Evolutionary conservation across 2,113 vertebrate species (phyloP).

Genomic region (Scophthalmus maximus): DNA sequence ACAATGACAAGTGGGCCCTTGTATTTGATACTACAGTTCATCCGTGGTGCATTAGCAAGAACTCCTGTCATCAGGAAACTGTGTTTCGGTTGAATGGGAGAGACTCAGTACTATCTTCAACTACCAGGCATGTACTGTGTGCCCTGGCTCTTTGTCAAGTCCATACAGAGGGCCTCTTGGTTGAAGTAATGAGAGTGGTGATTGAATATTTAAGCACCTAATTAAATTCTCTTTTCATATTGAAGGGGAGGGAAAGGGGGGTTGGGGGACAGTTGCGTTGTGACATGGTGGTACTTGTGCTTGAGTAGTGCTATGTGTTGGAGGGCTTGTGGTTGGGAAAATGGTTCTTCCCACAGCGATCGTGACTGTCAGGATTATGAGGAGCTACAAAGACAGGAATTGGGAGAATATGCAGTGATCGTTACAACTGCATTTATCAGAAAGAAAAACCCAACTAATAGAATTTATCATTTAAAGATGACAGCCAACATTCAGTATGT

Average conservation of each 20-base stretch:
- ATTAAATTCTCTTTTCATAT: slow-evolving; percentile 63
- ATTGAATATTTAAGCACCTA: slow-evolving; percentile 71
- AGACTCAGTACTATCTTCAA: slow-evolving; percentile 63
- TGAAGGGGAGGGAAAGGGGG: slow-evolving; percentile 5
- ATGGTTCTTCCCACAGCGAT: slow-evolving; percentile 11
- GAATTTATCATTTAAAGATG: slow-evolving; percentile 13
- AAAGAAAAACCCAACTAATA: not conserved
- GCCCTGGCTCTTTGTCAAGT: slow-evolving; percentile 66
- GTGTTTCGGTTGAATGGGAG: slow-evolving; percentile 30
- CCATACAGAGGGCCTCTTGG: slow-evolving; percentile 56
- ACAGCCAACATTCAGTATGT: not conserved
- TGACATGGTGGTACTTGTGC: slow-evolving; percentile 49
- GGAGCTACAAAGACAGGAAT: not conserved
- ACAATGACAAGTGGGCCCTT: not conserved
- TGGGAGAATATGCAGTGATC: slow-evolving; percentile 29
- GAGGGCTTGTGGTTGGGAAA: slow-evolving; percentile 22
- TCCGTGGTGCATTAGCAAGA: too few relatives aligned
- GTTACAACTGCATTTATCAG: not conserved
- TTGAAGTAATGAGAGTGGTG: slow-evolving; percentile 67
- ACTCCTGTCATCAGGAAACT: slow-evolving; percentile 36
- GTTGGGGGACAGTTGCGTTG: not conserved
- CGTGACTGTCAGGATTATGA: slow-evolving; percentile 46
- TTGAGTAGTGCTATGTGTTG: slow-evolving; percentile 36
- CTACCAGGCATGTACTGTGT: slow-evolving; percentile 58
- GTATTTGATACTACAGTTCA: too few relatives aligned